These are phyloP conservation scores for Prietella phreatophila DNA, from an alignment of 2,113 vertebrate species.

Conservation along the genomic window DNA sequence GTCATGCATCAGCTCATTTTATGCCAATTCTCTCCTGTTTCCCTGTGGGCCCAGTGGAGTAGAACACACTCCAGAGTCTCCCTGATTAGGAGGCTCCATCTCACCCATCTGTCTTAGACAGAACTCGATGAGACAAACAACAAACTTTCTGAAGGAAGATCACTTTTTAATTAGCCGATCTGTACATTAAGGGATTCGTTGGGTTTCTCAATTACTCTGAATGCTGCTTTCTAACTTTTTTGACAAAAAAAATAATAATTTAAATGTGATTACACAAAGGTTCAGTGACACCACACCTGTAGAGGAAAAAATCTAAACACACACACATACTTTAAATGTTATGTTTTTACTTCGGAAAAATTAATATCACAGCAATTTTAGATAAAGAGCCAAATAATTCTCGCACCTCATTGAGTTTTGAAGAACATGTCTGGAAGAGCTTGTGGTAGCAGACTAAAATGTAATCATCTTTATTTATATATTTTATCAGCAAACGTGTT, in stretches of 20 bases:
- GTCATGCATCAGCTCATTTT: constrained; percentile 24
- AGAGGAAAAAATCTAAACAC: neutral
- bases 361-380: neutral
- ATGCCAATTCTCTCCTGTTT: constrained; percentile 16
- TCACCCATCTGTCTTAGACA: constrained; percentile 24
- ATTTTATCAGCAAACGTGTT: neutral
- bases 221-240: neutral
- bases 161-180: constrained; percentile 35
- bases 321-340: neutral
- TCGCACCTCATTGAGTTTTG: neutral
- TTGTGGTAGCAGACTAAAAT: neutral
- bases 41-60: neutral
- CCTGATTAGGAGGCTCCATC: constrained; percentile 23
- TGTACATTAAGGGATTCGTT: neutral
- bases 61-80: constrained; percentile 19
- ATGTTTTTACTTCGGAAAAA: neutral
- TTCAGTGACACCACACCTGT: neutral
- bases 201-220: constrained; percentile 1
- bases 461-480: neutral
- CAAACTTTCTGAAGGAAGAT: constrained; percentile 24
- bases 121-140: constrained; percentile 31
- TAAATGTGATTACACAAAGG: neutral
- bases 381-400: neutral
- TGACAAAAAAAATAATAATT: too few relatives aligned
- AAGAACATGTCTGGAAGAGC: neutral